Percentiles rank a stretch among this genome's conserved stretches.
Conservation (phyloP, 2,888 invertebrate species). For the Andrena hattorfiana region DNA sequence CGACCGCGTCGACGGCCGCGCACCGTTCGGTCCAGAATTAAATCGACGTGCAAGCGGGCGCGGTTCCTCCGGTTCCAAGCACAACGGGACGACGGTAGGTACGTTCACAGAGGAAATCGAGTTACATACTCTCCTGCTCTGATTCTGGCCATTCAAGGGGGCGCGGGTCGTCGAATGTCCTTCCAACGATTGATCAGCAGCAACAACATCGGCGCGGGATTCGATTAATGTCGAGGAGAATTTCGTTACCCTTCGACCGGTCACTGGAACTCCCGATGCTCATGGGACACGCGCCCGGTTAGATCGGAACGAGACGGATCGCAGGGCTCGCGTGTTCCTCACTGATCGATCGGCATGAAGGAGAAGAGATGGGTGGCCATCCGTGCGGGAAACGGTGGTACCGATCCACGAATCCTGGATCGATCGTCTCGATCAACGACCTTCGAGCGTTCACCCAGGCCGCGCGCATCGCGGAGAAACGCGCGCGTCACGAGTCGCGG, state of each 20-base stretch:
- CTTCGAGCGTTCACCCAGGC: constrained; percentile 42
- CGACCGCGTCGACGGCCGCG: not conserved
- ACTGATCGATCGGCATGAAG: not conserved
- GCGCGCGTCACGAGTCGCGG: constrained; percentile 11
- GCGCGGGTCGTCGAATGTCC: not conserved
- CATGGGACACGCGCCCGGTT: too few relatives aligned
- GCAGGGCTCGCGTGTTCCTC: not conserved
- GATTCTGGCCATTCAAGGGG: not conserved
- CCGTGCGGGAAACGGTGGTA: not conserved
- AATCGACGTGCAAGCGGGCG: not conserved
- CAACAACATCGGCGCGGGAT: too few relatives aligned
- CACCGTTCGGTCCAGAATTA: not conserved
- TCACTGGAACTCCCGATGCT: too few relatives aligned
- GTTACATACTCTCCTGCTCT: not conserved
- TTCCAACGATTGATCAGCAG: too few relatives aligned
- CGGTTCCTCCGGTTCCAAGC: not conserved
- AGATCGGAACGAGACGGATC: too few relatives aligned
- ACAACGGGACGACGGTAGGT: not conserved
- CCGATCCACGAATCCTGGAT: not conserved
- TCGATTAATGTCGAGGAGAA: too few relatives aligned
- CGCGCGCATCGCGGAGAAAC: constrained; percentile 34
- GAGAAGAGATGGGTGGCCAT: not conserved
- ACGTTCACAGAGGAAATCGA: not conserved
- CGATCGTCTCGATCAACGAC: constrained; percentile 31
- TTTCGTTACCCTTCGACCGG: too few relatives aligned